Evolutionary conservation across 2,113 vertebrate genomes (phyloP).

Genomic region (Scartelaos histophorus): DNA sequence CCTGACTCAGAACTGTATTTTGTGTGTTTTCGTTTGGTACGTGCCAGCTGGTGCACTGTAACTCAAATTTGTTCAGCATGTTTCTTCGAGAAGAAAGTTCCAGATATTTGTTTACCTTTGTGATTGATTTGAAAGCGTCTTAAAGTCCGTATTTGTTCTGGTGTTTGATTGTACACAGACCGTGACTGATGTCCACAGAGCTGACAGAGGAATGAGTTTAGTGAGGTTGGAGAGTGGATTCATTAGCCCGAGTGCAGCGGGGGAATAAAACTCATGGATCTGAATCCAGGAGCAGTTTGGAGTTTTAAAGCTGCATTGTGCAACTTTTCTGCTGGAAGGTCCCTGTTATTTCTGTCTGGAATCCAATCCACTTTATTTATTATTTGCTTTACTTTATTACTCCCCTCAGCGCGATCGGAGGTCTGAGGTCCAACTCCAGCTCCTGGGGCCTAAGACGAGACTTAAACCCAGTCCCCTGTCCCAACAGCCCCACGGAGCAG

Average conservation of each 20-base stretch:
- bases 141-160: slow-evolving; percentile 18
- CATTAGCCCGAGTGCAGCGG: slow-evolving; percentile 6
- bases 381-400: too few species aligned
- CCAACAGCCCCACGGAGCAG: too few species aligned
- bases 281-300: not conserved
- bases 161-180: slow-evolving; percentile 44
- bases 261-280: slow-evolving; percentile 1
- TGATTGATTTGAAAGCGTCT: slow-evolving; percentile 48
- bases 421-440: too few species aligned
- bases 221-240: slow-evolving; percentile 19
- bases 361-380: too few species aligned
- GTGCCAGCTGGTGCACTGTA: slow-evolving; percentile 13
- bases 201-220: slow-evolving; percentile 10
- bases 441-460: too few species aligned
- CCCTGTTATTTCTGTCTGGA: too few species aligned
- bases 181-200: slow-evolving; percentile 52
- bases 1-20: slow-evolving; percentile 6
- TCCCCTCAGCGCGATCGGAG: too few species aligned
- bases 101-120: slow-evolving; percentile 64
- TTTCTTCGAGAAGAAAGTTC: slow-evolving; percentile 44
- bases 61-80: slow-evolving; percentile 37
- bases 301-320: too few species aligned
- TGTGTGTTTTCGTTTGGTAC: slow-evolving; percentile 17
- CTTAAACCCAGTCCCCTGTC: too few species aligned
- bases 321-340: too few species aligned